Conservation (phyloP, 2,797 vertebrate species). For the Borostomias antarcticus region DNA sequence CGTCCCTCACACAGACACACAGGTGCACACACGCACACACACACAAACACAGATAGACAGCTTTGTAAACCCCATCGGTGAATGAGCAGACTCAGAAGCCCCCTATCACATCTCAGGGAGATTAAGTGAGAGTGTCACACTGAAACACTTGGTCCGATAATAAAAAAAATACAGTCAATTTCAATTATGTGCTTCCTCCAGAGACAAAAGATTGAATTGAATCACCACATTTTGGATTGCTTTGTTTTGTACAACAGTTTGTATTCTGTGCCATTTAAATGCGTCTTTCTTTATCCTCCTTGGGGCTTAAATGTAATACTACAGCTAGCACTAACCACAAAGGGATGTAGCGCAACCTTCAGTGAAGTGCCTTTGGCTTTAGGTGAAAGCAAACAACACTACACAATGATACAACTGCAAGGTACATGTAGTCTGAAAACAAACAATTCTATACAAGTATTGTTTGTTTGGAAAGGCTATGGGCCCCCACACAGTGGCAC, state of each 20-base stretch:
- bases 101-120: slow-evolving; percentile 43
- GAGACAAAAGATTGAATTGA: slow-evolving; percentile 52
- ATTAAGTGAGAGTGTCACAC: slow-evolving; percentile 58
- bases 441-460: too few species aligned
- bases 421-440: too few species aligned
- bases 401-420: too few species aligned
- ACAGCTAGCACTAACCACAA: slow-evolving; percentile 31
- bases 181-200: slow-evolving; percentile 56
- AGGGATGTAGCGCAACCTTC: too few species aligned
- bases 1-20: not conserved
- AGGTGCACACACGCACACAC: not conserved
- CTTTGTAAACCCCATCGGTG: slow-evolving; percentile 20
- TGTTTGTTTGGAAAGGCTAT: too few species aligned
- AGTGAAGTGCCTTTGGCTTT: too few species aligned
- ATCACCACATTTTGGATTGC: slow-evolving; percentile 53
- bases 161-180: slow-evolving; percentile 49
- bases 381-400: too few species aligned
- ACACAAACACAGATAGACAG: slow-evolving; percentile 4
- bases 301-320: slow-evolving; percentile 38
- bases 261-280: slow-evolving; percentile 62
- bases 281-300: slow-evolving; percentile 43
- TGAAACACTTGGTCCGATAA: slow-evolving; percentile 55
- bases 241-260: slow-evolving; percentile 51
- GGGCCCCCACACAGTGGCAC: too few species aligned
- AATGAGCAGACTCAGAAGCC: slow-evolving; percentile 43